These are phyloP conservation scores for Oasisia sp. DNA, from an alignment of 2,888 invertebrate species.

Conservation along the genomic window DNA sequence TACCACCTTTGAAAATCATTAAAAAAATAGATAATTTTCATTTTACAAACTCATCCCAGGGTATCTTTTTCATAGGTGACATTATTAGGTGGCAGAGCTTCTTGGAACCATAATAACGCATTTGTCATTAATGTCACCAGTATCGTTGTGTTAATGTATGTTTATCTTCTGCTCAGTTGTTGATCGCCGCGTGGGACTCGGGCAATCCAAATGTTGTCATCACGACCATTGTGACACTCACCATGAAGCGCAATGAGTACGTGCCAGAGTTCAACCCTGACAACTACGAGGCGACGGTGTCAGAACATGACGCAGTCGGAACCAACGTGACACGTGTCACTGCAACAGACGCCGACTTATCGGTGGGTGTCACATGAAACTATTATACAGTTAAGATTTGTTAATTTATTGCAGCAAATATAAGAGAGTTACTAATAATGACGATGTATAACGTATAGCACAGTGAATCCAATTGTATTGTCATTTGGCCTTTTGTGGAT, in stretches of 20 bases:
- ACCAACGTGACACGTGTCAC: conserved; percentile 48
- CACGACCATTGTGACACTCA: conserved; percentile 48
- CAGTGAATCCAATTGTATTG: too few species aligned
- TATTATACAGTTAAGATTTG: background rate
- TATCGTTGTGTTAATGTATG: background rate
- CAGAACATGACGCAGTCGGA: conserved; percentile 52
- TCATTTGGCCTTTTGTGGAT: too few species aligned
- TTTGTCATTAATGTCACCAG: background rate
- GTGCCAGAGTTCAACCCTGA: conserved; percentile 40
- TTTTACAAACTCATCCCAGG: too few species aligned
- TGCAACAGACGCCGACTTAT: conserved; percentile 53
- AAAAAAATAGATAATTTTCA: too few species aligned
- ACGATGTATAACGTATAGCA: background rate
- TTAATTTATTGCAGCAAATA: too few species aligned
- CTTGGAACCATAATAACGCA: background rate
- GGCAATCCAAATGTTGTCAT: conserved; percentile 37
- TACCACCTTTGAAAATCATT: too few species aligned
- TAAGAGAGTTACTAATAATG: too few species aligned
- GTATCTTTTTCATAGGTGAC: background rate
- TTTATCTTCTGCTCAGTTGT: conserved; percentile 31
- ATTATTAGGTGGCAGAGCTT: background rate
- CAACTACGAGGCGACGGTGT: conserved; percentile 46
- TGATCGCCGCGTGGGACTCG: conserved; percentile 41
- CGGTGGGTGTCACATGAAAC: conserved; percentile 45
- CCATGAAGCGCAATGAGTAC: conserved; percentile 51